Base-by-base conservation (phyloP, 2,888 invertebrate species). In the Drosophila anomalipes region DNA sequence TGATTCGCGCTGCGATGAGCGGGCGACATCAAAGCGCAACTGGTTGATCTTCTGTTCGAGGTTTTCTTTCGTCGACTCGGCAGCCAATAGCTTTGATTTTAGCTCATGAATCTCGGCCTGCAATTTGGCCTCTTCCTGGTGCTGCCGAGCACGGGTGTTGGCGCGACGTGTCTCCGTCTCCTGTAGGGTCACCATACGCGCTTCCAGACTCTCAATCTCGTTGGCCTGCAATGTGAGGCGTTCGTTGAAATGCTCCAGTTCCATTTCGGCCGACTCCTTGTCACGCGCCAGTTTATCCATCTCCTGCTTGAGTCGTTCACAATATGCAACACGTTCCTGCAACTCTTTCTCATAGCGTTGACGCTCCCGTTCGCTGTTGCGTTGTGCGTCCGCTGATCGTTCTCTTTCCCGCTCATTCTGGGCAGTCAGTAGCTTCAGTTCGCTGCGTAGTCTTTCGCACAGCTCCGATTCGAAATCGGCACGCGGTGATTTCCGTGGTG, bases 371-470 rank as follows among this genome's bases (percentile, higher is more conserved):
- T 95, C 94, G 35, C 93, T 84, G 83, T 91, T 89, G 1, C 94
- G 93, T 57, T 93, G 94, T 60, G 94, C 84, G 90, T 95, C 95
- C 10, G 82, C 91, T n/a, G 88, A 85, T 26, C 95, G 92, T 22
- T 93, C 91, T 3, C 94, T 93, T 82, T 95, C 95, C 37, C 94
- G 92, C 52, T 95, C 95, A 80, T 95, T 93, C 89, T 94, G 94
- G 0, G 94, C 93, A 57, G 93, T 94, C 37, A 95, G 87, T 1
- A 95, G 85, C 14, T 94, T 93, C 5, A 95, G 85, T 92, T 95
- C 95, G 81, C 94, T 94, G 58, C 93, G 93, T 4, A 95, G 87
- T 0, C 94, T 94, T 49, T 94, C 94, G 12, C 93, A 93, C 30
- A 91, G 90, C 76, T 95, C 95, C 56, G 94, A 84, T 93, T 95